Percentiles rank a stretch among this genome's conserved stretches.
Evolutionary conservation across 1,140 invertebrate genomes (phyloP).

Genomic region (Myzus persicae): DNA sequence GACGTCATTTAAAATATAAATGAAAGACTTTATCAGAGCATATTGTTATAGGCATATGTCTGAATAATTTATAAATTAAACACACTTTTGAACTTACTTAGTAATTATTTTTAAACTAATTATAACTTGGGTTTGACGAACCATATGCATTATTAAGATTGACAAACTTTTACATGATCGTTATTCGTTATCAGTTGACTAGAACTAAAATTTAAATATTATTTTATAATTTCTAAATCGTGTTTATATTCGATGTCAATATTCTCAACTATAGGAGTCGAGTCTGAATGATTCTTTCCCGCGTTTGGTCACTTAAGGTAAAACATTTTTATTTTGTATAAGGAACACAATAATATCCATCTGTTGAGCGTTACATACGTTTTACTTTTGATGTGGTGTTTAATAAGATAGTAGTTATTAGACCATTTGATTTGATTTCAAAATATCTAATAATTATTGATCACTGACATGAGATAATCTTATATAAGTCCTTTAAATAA

Average conservation of each 20-base stretch:
- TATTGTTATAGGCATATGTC: background rate
- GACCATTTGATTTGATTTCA: background rate
- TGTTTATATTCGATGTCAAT: background rate
- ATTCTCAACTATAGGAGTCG: background rate
- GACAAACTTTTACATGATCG: background rate
- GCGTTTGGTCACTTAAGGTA: background rate
- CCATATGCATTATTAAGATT: background rate
- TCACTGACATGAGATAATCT: background rate
- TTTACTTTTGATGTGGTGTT: background rate
- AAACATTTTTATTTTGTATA: background rate
- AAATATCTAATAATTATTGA: background rate
- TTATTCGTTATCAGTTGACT: background rate
- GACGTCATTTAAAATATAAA: background rate
- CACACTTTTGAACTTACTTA: background rate
- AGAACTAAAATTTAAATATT: background rate
- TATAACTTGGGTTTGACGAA: background rate
- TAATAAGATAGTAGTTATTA: background rate
- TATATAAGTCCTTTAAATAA: background rate
- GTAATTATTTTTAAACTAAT: background rate
- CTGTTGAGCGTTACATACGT: background rate
- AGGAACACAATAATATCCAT: background rate
- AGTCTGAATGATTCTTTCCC: background rate
- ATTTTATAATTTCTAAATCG: background rate
- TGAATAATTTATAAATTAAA: background rate
- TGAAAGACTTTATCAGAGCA: too few relatives aligned